Evolutionary conservation across 2,797 vertebrate species (phyloP), one percentile per base, ranked within the genome.

Genomic region (Momotus momota): DNA sequence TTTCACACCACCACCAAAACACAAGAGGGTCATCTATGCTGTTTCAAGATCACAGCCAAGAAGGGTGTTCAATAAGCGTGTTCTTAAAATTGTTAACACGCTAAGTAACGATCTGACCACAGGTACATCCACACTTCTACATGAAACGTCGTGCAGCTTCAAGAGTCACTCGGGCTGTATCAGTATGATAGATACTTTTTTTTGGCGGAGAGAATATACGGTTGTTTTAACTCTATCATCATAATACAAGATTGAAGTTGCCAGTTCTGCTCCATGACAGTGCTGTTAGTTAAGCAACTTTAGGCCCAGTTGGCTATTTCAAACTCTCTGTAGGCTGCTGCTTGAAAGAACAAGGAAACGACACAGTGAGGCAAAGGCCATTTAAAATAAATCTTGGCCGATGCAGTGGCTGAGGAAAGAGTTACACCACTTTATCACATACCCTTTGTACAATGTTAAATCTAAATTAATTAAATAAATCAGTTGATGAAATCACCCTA

Each of bases 391-490:
- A 97, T 95, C 97, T 96, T 92, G 81, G 83, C 91, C 92, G 21
- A 41, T 84, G 83, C 2, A 9, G 85, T 87, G 65, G 73, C 83
- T 94, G 92, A 95, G 91, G 94, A 95, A 96, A 96, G 86, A 95
- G 94, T 95, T 96, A 95, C 86, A 93, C 86, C 83, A 92, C 85
- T 97, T 95, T 94, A 96, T 93, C 97, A 75, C 90, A 79, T 89
- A 91, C 67, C 92, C 94, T 96, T 96, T 96, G 96, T 83, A 94
- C 79, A 86, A 93, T 93, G 95, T 95, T 95, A 96, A 97, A 96
- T 86, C 67, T 83, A 95, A 96, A 97, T 97, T 97, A 97, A 97
- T 97, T 95, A 97, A 97, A 97, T 97, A 97, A 97, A 96, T 94
- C 96, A 85, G 90, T 87, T 94, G 96, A 97, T 97, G 96, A 97